Percentiles rank a stretch among this genome's conserved stretches.
Evolutionary conservation across 2,113 vertebrate species (phyloP).

Genomic region (Saccopteryx bilineata): DNA sequence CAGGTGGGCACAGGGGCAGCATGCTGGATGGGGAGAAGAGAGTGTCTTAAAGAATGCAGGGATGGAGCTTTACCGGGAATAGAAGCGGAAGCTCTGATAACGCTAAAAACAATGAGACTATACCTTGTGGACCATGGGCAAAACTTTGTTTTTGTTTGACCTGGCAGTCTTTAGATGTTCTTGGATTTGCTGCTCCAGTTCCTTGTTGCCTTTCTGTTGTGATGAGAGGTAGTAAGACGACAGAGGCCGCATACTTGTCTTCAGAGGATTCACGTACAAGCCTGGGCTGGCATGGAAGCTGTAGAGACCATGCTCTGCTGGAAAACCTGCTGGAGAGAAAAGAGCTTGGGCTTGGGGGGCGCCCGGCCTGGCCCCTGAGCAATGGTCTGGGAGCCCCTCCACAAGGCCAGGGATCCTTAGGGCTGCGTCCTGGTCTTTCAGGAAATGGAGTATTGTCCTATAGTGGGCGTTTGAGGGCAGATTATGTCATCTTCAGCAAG

Average conservation of each 20-base stretch:
- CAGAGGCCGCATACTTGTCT: not conserved
- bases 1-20: not conserved
- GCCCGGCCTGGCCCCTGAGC: not conserved
- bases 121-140: not conserved
- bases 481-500: not conserved
- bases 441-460: not conserved
- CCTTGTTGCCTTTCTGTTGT: not conserved
- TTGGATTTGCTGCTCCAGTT: not conserved
- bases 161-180: not conserved
- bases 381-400: not conserved
- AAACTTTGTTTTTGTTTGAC: not conserved
- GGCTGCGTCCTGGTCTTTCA: not conserved
- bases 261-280: not conserved
- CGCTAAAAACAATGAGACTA: not conserved
- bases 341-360: not conserved
- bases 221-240: not conserved
- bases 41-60: not conserved
- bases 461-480: not conserved
- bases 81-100: not conserved
- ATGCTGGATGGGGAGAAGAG: not conserved
- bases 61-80: not conserved
- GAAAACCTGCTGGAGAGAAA: not conserved
- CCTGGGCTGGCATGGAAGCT: not conserved
- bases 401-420: not conserved
- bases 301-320: not conserved